Evolutionary conservation across 2,888 invertebrate species (phyloP).

Genomic region (Fragum sueziense): DNA sequence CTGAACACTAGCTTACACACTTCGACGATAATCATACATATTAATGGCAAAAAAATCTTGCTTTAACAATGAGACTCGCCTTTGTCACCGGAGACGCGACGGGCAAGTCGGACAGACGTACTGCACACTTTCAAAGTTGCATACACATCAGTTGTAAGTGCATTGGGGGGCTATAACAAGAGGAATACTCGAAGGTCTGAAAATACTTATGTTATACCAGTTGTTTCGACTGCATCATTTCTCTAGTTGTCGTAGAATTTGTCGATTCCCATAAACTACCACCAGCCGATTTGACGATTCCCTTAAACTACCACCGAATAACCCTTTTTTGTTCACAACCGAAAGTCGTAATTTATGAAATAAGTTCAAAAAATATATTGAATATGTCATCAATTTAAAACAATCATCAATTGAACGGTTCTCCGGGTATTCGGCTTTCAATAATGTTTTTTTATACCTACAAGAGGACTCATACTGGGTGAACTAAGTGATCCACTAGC

Average conservation of each 20-base stretch:
- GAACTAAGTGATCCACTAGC: slow-evolving; percentile 17
- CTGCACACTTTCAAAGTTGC: slow-evolving; percentile 42
- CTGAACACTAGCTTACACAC: slow-evolving; percentile 50
- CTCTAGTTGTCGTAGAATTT: slow-evolving; percentile 22
- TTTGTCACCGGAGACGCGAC: slow-evolving; percentile 48
- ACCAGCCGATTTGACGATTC: too few relatives aligned
- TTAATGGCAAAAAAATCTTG: too few relatives aligned
- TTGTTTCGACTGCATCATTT: neutral
- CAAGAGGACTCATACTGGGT: slow-evolving; percentile 39
- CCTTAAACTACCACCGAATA: too few relatives aligned
- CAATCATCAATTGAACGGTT: too few relatives aligned
- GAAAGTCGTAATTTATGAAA: too few relatives aligned
- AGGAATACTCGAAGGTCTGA: neutral
- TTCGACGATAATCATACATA: slow-evolving; percentile 36
- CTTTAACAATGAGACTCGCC: too few relatives aligned
- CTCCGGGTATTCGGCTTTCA: too few relatives aligned
- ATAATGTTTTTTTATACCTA: too few relatives aligned
- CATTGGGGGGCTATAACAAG: neutral
- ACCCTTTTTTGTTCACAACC: too few relatives aligned
- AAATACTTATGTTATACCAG: neutral
- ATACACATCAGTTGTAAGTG: slow-evolving; percentile 24
- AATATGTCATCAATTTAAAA: too few relatives aligned
- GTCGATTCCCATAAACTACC: too few relatives aligned
- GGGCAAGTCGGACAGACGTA: slow-evolving; percentile 43
- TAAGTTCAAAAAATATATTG: too few relatives aligned